Percentiles rank a stretch among this genome's conserved stretches.
Evolutionary conservation across 2,113 vertebrate species (phyloP).

Genomic region (Pollachius pollachius): DNA sequence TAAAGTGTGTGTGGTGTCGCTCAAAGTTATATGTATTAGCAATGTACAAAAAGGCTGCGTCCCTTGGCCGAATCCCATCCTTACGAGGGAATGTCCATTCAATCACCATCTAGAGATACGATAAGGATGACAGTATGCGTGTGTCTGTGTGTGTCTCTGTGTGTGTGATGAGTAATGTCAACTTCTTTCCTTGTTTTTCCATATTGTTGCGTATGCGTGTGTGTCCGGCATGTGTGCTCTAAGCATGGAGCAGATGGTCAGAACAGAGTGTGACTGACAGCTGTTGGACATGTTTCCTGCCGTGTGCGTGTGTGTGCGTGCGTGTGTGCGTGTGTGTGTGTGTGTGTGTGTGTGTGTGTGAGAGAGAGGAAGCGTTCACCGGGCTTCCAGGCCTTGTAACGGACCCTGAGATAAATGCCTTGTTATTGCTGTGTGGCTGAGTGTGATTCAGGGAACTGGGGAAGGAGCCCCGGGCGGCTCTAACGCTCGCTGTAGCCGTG

Average conservation of each 20-base stretch:
- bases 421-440: conserved; percentile 54
- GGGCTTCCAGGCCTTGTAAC: conserved; percentile 54
- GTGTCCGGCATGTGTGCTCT: neutral
- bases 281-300: neutral
- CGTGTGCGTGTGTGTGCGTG: neutral
- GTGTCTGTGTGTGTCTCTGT: too few species aligned
- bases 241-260: neutral
- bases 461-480: conserved; percentile 33
- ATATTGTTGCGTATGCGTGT: neutral
- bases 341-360: conserved; percentile 2
- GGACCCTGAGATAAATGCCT: conserved; percentile 58
- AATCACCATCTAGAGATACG: too few species aligned
- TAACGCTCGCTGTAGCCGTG: conserved; percentile 36
- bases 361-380: neutral
- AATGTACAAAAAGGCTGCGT: too few species aligned
- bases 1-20: conserved; percentile 31
- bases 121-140: too few species aligned
- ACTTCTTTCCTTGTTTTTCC: neutral
- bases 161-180: neutral
- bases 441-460: conserved; percentile 48
- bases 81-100: too few species aligned
- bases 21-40: conserved; percentile 26
- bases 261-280: neutral
- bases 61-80: too few species aligned
- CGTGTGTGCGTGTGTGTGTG: neutral